Conservation (phyloP, 2,113 vertebrate species). For the Rutilus rutilus region DNA sequence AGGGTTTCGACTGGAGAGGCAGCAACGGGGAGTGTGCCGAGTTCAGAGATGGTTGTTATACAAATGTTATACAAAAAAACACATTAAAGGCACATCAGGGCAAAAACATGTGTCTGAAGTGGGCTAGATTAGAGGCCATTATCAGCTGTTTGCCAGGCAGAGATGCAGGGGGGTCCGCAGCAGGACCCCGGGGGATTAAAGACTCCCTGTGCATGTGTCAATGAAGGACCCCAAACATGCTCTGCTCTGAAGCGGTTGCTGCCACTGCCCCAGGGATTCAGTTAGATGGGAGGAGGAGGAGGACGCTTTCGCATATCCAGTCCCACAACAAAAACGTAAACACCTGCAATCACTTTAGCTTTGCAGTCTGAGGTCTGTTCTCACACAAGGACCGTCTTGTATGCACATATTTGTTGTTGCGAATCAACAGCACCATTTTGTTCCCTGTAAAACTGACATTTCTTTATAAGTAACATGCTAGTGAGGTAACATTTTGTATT, state of each 20-base stretch:
- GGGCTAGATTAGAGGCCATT: constrained; percentile 79
- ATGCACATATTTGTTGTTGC: not conserved
- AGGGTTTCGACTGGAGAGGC: constrained; percentile 20
- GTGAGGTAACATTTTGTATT: not conserved
- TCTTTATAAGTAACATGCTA: not conserved
- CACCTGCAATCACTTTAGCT: constrained; percentile 4
- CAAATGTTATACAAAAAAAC: constrained; percentile 67
- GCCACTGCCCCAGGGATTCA: constrained; percentile 25
- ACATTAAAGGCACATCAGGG: constrained; percentile 81
- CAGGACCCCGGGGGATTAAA: constrained; percentile 68
- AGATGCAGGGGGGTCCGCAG: constrained; percentile 69
- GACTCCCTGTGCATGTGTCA: constrained; percentile 14
- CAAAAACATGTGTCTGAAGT: constrained; percentile 79
- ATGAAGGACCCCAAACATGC: constrained; percentile 30
- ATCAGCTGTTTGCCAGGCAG: constrained; percentile 75
- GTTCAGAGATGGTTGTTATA: constrained; percentile 70
- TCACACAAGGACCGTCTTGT: not conserved
- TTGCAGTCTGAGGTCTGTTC: not conserved
- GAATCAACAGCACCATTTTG: not conserved
- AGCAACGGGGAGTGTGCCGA: constrained; percentile 67
- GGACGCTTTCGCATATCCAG: not conserved
- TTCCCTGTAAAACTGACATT: not conserved
- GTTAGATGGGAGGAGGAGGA: not conserved
- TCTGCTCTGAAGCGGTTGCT: constrained; percentile 19
- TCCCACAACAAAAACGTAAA: constrained; percentile 22